Evolutionary conservation across 23 tunicate species (phyloP), one percentile per base, ranked within the genome.

Genomic region (Corella eumyota): DNA sequence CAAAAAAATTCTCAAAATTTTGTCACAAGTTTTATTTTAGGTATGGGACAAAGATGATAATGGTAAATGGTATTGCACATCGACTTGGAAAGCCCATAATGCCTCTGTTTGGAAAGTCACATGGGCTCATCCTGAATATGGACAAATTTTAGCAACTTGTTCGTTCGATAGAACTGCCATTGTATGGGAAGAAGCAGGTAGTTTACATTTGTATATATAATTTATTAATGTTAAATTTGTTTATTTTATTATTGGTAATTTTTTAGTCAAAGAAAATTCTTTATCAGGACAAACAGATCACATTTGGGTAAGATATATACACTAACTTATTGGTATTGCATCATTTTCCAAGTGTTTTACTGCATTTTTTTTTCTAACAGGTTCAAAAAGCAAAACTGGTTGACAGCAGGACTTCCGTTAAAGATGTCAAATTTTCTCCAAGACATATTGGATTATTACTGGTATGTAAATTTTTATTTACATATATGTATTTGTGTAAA

Each of bases 41-140:
- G 81, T 88, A 54, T 88, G 96, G 96, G 96, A 88, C 62, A 35
- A 78, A 52, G 83, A 88, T 62, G 81, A 79, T 3, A 63, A 67
- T 25, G 69, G 38, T 25, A 73, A 78, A 6, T 88, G 96, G 96
- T 23, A 70, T 32, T 77, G 85, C 64, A 62, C 76, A 17, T 44
- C 78, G 4, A 71, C 77, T 34, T 88, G 88, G 88, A 88, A 88
- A 66, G 60, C 96, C 1, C 96, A 88, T 68, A 78, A 56, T 69
- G 96, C 82, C 4, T 74, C 96, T 33, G 83, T 88, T 7, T 88
- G 96, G 96, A 69, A 58, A 68, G 81, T 88, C 0, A 48, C 64
- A 17, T 88, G 96, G 96, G 96, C 96, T 2, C 96, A 88, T 53
- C 96, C 96, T 30, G 88, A 88, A 33, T 88, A 72, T 67, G 96